Base-by-base conservation (phyloP, 2,113 vertebrate species). In the Rhinogobius similis region DNA sequence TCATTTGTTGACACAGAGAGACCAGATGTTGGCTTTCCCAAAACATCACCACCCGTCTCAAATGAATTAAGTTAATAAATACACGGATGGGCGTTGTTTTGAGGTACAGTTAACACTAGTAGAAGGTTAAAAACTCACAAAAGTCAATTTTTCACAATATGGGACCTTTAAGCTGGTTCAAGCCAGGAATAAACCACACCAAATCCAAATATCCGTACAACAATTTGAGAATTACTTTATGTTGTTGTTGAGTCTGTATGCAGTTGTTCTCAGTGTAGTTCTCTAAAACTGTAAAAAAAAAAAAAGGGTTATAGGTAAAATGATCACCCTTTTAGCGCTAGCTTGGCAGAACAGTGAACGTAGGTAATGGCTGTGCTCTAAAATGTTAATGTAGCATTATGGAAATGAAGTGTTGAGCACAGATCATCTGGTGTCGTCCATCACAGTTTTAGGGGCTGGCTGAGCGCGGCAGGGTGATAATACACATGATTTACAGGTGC, bases 351-450 rank as follows among this genome's bases (percentile, higher is more conserved):
- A 74, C 63, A 46, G 75, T 72, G 32, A 75, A 58, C 53, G 24
- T 50, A 10, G 50, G 20, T 59, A 61, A 70, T 72, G 59, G 20
- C 46, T 68, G 55, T 66, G 14, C 11, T 6, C 27, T 29, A 75
- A 43, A 82, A 75, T 61, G 75, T 56, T 73, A 72, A 82, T 55
- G 23, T 41, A 13, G 70, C 14, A 11, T 74, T 74, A 76, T 84
- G 84, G 75, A 82, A 85, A 83, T 70, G 39, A 77, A 70, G 67
- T 82, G 68, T 32, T 67, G 75, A 67, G 63, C 68, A 65, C 74
- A 50, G 70, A 82, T 90, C 82, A 82, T 82, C 78, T 84, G 85
- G 82, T 64, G 83, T 86, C 82, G 72, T 87, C 80, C 78, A 85
- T 88, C 85, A 86, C 76, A 75, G 73, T 88, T 82, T 82, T 65